phyloP scores from a whole-genome alignment of 2,888 invertebrate species.

The Lochmaea crataegi region DNA sequence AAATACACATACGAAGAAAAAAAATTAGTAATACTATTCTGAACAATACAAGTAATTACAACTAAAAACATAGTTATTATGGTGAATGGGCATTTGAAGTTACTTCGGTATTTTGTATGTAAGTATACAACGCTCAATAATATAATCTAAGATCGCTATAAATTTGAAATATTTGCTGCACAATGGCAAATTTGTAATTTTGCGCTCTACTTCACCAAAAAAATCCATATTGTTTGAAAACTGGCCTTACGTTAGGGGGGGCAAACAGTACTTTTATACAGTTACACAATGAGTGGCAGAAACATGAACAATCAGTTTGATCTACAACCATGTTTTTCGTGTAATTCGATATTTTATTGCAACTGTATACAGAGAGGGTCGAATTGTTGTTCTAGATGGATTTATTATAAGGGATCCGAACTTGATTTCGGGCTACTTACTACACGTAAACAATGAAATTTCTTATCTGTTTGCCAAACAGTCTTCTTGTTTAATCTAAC shows the following conservation, averaged over 20 bases:
- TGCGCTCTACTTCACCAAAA: constrained; percentile 3
- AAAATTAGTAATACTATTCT: no score
- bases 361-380: constrained; percentile 42
- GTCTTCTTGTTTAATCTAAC: constrained; percentile 42
- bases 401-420: constrained; percentile 37
- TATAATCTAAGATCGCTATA: background rate
- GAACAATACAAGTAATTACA: no score
- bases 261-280: constrained; percentile 29
- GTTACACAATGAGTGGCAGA: constrained; percentile 41
- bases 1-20: no score
- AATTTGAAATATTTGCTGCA: background rate
- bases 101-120: no score
- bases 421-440: constrained; percentile 47
- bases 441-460: constrained; percentile 46
- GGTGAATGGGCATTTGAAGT: no score
- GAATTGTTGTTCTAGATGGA: constrained; percentile 37
- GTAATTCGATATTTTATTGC: constrained; percentile 46
- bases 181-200: background rate
- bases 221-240: constrained; percentile 11
- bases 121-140: no score
- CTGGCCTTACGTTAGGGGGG: constrained; percentile 14
- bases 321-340: constrained; percentile 36
- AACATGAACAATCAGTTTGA: constrained; percentile 39
- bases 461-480: constrained; percentile 38
- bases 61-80: no score